Base-by-base conservation (phyloP, 2,888 invertebrate species). In the Philopedon plagiatum region DNA sequence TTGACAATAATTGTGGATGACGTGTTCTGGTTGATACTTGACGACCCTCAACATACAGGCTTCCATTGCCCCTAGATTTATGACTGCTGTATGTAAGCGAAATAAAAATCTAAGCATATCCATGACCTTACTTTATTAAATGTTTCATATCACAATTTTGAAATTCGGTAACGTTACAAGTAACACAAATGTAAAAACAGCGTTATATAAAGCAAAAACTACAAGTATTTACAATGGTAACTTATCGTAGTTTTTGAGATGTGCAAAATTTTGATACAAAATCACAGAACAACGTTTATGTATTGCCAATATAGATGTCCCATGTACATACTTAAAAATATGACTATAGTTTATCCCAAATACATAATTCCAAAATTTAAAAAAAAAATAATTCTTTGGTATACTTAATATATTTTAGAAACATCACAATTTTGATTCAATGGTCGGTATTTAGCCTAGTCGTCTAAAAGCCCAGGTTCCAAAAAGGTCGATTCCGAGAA, bases 121-220 rank as follows among this genome's bases (percentile, higher is more conserved):
- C 51, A 54, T 54, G 51, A 54, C 18, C 51, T 54, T 54, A 54
- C 29, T 70, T 79, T 75, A 75, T 73, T 78, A 61, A 76, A 75
- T 77, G 75, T 78, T 78, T 80, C 71, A 80, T 84, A 85, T 85
- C 85, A 85, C 85, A 85, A 84, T 84, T 85, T 85, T 82, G 83
- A 84, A 85, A 85, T 85, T 85, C 85, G 85, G 85, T 84, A 85
- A 84, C 83, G 84, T 85, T 85, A 84, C 84, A 83, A 79, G 75
- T 79, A 78, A 77, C 76, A 75, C 75, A 71, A 72, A 73, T 39
- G 15, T 37, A 29, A 54, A 64, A 54, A 37, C 23, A 44, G 46
- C 49, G 63, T 26, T 37, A 61, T 49, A 58, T 26, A 68, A 63
- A 46, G 60, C 51, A 54, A 46, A 65, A 62, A 62, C 46, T 44